Percentiles rank a stretch among this genome's conserved stretches.
Conservation (phyloP, 30 jellyfish, hydroid and myxozoan genomes). For the Aurelia aurita region DNA sequence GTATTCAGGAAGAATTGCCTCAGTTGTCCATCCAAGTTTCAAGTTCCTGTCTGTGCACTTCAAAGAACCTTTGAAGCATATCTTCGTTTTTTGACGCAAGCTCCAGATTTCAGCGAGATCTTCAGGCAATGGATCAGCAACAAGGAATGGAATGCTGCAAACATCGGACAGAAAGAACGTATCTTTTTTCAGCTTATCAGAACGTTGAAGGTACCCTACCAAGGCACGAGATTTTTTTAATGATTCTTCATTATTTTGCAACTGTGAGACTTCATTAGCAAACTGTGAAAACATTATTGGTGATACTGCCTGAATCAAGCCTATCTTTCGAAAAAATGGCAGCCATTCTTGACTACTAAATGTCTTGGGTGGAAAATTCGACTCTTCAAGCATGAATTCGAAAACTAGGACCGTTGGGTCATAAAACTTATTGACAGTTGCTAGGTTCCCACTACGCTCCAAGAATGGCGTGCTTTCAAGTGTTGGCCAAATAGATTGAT, state of each 20-base stretch:
- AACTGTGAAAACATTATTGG: conserved; percentile 28
- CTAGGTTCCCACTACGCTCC: conserved; percentile 21
- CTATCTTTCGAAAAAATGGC: conserved; percentile 49
- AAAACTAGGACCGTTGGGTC: conserved; percentile 59
- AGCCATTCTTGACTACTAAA: conserved; percentile 30
- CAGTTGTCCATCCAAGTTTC: conserved; percentile 44
- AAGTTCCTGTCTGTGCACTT: not conserved
- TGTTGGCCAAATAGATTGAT: not conserved
- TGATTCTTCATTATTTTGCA: conserved; percentile 16
- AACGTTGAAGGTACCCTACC: not conserved
- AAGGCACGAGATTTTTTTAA: conserved; percentile 28
- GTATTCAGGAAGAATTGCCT: conserved; percentile 37
- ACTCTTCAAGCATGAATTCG: conserved; percentile 23
- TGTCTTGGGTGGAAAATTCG: conserved; percentile 57
- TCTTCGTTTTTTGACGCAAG: not conserved
- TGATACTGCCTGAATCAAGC: conserved; percentile 38
- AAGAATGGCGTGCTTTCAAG: conserved; percentile 23
- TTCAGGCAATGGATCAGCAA: conserved; percentile 25
- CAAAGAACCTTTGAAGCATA: conserved; percentile 36
- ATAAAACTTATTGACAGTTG: conserved; percentile 25
- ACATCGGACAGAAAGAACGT: not conserved
- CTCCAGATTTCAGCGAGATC: conserved; percentile 1
- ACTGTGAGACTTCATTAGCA: conserved; percentile 40
- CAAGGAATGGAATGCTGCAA: conserved; percentile 23
- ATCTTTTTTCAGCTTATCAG: conserved; percentile 21